Percentiles rank a stretch among this genome's conserved stretches.
Evolutionary conservation across 2,797 vertebrate genomes (phyloP).

Genomic region (Xiphophorus birchmanni): DNA sequence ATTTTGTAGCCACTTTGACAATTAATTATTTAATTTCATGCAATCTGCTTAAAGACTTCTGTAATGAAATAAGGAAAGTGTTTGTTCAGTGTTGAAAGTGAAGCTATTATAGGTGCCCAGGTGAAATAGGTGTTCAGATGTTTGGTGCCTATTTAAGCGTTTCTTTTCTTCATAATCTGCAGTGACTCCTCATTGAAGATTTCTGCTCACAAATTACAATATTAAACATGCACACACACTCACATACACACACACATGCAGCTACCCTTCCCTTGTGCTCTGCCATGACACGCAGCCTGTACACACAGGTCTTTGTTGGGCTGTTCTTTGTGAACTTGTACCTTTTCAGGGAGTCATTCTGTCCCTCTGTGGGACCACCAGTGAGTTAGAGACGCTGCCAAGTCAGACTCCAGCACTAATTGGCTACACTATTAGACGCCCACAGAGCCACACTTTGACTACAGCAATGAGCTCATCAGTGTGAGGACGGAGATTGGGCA

Average conservation of each 20-base stretch:
- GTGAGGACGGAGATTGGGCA: constrained; percentile 60
- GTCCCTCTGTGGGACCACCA: constrained; percentile 78
- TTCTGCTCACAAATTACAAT: constrained; percentile 41
- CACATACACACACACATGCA: constrained; percentile 34
- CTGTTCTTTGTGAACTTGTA: constrained; percentile 74
- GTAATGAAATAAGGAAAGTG: not conserved
- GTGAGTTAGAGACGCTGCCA: constrained; percentile 67
- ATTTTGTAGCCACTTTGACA: not conserved
- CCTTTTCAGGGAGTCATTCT: constrained; percentile 74
- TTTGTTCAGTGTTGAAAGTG: not conserved
- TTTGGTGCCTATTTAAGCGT: constrained; percentile 22
- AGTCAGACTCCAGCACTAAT: constrained; percentile 75
- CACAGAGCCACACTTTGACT: constrained; percentile 70
- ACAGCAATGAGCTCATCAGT: constrained; percentile 67
- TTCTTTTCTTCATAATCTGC: constrained; percentile 22
- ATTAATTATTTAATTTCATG: not conserved
- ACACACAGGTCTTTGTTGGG: constrained; percentile 70
- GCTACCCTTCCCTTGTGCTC: constrained; percentile 43
- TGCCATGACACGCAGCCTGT: constrained; percentile 63
- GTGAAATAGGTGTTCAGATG: not conserved
- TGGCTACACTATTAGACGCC: constrained; percentile 68
- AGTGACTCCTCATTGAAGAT: constrained; percentile 26
- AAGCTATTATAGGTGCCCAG: not conserved
- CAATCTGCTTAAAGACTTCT: not conserved
- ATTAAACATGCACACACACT: constrained; percentile 23